Evolutionary conservation across 2,888 invertebrate species (phyloP), one percentile per base, ranked within the genome.

Genomic region (Corbicula japonica): DNA sequence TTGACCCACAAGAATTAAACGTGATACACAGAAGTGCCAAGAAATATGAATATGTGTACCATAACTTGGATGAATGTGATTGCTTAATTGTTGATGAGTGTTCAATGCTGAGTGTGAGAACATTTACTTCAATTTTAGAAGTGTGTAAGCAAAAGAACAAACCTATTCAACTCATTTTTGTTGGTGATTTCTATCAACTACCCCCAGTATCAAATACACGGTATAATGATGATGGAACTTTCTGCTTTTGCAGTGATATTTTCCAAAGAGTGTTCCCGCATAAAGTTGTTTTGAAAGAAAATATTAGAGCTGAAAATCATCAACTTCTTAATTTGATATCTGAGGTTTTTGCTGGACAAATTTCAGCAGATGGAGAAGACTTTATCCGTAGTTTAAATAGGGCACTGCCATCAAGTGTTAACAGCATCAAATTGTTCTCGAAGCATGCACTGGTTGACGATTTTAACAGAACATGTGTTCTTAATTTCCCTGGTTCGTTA

Each of bases 381-480:
- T 58, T 44, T 56, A 26, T 69, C 21, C 12, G 8, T 6, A 15
- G 23, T 21, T 21, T 69, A 12, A 46, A 35, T 12, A 69, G 44
- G 38, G 41, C 54, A 23, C 34, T 69, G 6, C 46, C 41, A 50
- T 12, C 23, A n/a, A 23, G 23, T 46, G 6, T 18, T 3, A 23
- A 18, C 10, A 8, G 35, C 15, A n/a, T 2, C 8, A 66, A 50
- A 41, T 52, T 54, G 15, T 61, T 68, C 50, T 32, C 66, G 1
- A 66, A 2, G 21, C 66, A 74, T 68, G 32, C 50, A 26, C 38
- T 56, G 15, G 68, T 46, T 18, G 52, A 66, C 50, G 34, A 38
- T 32, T 68, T 26, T 38, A 74, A 74, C 52, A 66, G 74, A 32
- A 60, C 34, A 28, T 50, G 58, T 21, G 12, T 68, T 12, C 52